Base-by-base conservation (phyloP, 2,888 invertebrate species). In the Drosophila vallismaia region DNA sequence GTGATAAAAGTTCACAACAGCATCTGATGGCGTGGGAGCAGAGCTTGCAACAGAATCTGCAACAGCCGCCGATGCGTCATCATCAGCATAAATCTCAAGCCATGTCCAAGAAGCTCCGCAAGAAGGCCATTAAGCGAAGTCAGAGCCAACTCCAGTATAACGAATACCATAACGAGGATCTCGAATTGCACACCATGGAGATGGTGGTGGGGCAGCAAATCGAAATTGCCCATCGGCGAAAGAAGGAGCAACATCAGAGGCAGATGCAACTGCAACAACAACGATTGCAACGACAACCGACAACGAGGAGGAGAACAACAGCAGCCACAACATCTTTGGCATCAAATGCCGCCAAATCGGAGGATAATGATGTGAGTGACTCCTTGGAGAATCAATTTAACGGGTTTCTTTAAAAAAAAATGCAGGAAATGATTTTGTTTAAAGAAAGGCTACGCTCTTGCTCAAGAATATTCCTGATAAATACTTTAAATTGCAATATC, bases 31-130 rank as follows among this genome's bases (percentile, higher is more conserved):
- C 79, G 79, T 81, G 85, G 79, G 79, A 79, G 79, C 54, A 54
- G 49, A 24, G 49, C 29, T 49, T 57, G 67, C 66, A 45, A 26
- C 51, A 46, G 46, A 29, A 70, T 44, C 12, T 46, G 50, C 29
- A 58, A 28, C 38, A 64, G 31, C 52, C 40, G 31, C 38, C 44
- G 36, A 51, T 55, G 70, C 59, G 52, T 56, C 81, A 62, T 75
- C 85, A 81, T 82, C 79, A 78, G 79, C 79, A 85, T 81, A 85
- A 81, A 79, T 79, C 76, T 58, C 74, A 71, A 63, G 57, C 40
- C 62, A 53, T 45, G 50, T 26, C 48, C 9, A 33, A 50, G 42
- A 12, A 59, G 26, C 70, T 44, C 42, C 29, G 29, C 58, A 14
- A 49, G 64, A 42, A 66, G 40, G 19, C 68, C 72, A 70, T 70